These are phyloP conservation scores for Sinocyclocheilus rhinocerous DNA, from an alignment of 2,113 vertebrate genomes.

Conservation along the genomic window DNA sequence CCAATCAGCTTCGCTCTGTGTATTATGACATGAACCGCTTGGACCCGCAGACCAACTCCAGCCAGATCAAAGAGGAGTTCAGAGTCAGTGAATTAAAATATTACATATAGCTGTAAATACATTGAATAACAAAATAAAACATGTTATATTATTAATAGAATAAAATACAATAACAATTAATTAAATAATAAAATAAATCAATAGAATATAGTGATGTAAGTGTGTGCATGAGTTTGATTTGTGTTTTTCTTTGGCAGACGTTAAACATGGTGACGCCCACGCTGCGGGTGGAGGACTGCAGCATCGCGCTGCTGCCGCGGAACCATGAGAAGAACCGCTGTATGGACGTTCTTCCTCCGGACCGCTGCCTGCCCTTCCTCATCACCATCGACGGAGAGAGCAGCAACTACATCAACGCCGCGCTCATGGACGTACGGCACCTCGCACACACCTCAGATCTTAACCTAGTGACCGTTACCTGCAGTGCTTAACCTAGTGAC, in stretches of 20 bases:
- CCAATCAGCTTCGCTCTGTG: constrained; percentile 91
- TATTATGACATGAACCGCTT: constrained; percentile 98
- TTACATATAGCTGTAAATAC: not conserved
- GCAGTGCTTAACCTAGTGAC: not conserved
- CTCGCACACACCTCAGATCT: constrained; percentile 28
- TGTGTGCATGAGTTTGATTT: not conserved
- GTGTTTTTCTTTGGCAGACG: constrained; percentile 75
- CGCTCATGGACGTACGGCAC: constrained; percentile 91
- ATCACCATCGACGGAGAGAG: constrained; percentile 96
- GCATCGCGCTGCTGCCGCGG: constrained; percentile 90
- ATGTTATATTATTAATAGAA: too few relatives aligned
- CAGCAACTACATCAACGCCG: constrained; percentile 97
- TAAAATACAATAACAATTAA: not conserved
- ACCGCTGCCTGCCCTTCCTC: constrained; percentile 95
- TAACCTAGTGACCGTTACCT: not conserved
- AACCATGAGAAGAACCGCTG: constrained; percentile 97
- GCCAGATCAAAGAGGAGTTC: constrained; percentile 98
- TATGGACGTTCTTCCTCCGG: constrained; percentile 93
- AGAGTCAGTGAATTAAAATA: constrained; percentile 77
- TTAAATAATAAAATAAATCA: not conserved
- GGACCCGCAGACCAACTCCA: constrained; percentile 97
- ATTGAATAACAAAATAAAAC: not conserved
- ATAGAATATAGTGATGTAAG: not conserved
- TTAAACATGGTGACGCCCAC: constrained; percentile 96
- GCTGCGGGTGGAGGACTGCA: constrained; percentile 93